Conservation (phyloP, 2,888 invertebrate genomes). For the Furcula furcula region DNA sequence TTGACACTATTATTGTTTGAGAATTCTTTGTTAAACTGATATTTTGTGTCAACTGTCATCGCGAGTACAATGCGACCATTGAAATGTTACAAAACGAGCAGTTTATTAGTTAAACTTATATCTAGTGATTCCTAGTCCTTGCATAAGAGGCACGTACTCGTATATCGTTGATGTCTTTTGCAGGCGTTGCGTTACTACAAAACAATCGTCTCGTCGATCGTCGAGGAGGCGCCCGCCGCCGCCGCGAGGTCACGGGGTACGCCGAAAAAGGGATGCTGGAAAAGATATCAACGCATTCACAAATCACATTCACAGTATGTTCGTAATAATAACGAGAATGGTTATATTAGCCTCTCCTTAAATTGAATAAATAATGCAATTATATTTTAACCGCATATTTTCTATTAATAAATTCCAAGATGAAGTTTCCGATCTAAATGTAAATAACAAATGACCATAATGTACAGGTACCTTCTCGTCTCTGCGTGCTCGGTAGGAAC, state of each 20-base stretch:
- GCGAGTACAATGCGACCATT: background rate
- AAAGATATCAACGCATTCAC: conserved; percentile 11
- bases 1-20: conserved; percentile 6
- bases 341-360: no score
- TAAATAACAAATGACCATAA: no score
- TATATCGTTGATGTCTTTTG: conserved; percentile 41
- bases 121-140: background rate
- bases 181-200: no score
- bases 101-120: background rate
- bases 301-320: no score
- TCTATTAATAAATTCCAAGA: no score
- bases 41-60: background rate
- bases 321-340: no score
- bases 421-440: no score
- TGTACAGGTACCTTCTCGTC: no score
- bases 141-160: background rate
- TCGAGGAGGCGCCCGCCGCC: background rate
- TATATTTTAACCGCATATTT: no score
- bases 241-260: background rate
- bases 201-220: background rate
- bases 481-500: no score
- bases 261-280: conserved; percentile 1
- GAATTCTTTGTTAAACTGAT: conserved; percentile 16
- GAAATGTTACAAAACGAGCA: background rate
- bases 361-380: no score